Percentiles rank a stretch among this genome's conserved stretches.
Evolutionary conservation across 1,140 invertebrate genomes (phyloP).

Genomic region (Mamestra configurata): DNA sequence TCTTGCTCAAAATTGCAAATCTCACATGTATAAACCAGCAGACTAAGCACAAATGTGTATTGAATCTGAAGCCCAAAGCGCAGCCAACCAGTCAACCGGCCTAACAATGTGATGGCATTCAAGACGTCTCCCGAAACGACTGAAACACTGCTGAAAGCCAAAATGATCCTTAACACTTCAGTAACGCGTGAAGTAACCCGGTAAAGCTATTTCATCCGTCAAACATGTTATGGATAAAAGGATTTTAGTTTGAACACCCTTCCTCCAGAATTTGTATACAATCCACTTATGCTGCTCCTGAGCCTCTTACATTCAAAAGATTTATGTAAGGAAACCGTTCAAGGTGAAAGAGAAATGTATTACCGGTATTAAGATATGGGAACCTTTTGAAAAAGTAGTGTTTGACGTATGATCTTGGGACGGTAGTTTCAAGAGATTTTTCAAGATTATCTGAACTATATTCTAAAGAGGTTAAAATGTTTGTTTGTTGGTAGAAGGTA

Average conservation of each 20-base stretch:
- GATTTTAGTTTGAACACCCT: conserved; percentile 24
- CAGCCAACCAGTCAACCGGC: background rate
- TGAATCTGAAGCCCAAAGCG: background rate
- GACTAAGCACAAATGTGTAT: no score
- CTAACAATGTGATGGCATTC: background rate
- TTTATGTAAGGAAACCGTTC: conserved; percentile 9
- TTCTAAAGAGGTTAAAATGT: background rate
- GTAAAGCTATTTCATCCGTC: conserved; percentile 27
- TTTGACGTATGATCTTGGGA: background rate
- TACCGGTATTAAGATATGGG: background rate
- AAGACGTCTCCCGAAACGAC: background rate
- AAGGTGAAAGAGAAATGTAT: conserved; percentile 3
- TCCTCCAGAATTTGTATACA: background rate
- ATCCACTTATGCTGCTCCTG: conserved; percentile 14
- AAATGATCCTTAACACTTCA: background rate
- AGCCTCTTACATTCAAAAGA: conserved; percentile 9
- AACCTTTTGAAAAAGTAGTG: background rate
- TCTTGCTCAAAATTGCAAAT: no score
- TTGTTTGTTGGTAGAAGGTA: no score
- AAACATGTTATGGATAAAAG: conserved; percentile 33
- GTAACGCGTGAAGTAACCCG: background rate
- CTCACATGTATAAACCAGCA: no score
- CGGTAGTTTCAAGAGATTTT: background rate
- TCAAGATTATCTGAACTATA: no score
- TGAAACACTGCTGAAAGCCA: background rate